phyloP scores from a whole-genome alignment of 2,888 invertebrate species.

The Galeopsomyia nigrocyanea region DNA sequence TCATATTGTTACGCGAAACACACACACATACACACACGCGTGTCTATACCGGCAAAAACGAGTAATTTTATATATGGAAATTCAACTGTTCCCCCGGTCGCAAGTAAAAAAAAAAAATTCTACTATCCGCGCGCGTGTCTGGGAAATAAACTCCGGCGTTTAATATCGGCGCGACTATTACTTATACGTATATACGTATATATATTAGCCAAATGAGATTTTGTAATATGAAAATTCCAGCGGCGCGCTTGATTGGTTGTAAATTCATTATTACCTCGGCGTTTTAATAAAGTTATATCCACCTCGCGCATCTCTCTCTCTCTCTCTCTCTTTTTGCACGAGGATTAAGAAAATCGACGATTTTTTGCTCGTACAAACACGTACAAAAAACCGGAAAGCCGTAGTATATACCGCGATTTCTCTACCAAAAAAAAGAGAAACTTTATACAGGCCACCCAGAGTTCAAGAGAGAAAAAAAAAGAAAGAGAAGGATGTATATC shows the following conservation, averaged over 20 bases:
- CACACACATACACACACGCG: conserved; percentile 11
- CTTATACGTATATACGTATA: background rate
- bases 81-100: background rate
- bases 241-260: background rate
- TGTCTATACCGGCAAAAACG: background rate
- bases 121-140: no score
- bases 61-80: conserved; percentile 31
- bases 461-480: no score
- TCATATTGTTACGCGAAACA: conserved; percentile 52
- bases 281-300: conserved; percentile 3
- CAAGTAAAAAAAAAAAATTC: no score
- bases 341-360: no score
- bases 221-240: conserved; percentile 4
- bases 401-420: no score
- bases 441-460: no score
- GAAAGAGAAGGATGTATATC: no score
- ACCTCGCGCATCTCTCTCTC: conserved; percentile 1
- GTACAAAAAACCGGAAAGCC: no score
- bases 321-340: background rate
- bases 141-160: background rate
- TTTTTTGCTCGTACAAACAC: no score
- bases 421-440: no score
- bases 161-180: background rate
- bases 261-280: conserved; percentile 9
- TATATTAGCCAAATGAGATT: background rate